phyloP scores from a whole-genome alignment of 2,888 invertebrate species.

The Drosophila anceps region DNA sequence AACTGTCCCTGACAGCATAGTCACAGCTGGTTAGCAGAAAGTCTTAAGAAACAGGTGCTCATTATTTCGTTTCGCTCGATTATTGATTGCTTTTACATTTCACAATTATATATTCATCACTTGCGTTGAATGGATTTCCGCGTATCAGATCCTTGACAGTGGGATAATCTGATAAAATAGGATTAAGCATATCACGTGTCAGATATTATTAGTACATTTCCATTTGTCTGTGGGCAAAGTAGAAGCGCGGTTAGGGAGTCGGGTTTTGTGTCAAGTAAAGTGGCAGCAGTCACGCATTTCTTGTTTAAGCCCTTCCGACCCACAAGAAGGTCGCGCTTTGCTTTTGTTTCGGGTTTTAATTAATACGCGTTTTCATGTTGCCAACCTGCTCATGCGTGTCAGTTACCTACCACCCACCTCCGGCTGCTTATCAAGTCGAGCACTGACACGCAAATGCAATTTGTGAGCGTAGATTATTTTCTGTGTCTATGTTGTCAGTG shows the following conservation, averaged over 20 bases:
- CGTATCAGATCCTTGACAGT: not conserved
- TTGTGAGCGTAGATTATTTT: conserved; percentile 64
- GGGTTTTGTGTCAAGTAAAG: conserved; percentile 30
- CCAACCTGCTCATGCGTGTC: conserved; percentile 56
- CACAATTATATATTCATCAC: conserved; percentile 16
- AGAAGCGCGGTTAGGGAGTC: not conserved
- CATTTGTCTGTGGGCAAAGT: conserved; percentile 37
- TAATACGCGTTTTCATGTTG: conserved; percentile 73
- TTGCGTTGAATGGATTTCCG: not conserved
- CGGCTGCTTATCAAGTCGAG: not conserved
- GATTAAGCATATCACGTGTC: conserved; percentile 66
- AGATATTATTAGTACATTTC: conserved; percentile 60
- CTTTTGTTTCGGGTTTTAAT: conserved; percentile 63
- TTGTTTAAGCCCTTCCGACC: conserved; percentile 25
- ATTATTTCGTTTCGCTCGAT: conserved; percentile 8
- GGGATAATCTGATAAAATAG: conserved; percentile 22
- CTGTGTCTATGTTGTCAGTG: conserved; percentile 39
- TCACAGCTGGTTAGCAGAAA: conserved; percentile 5
- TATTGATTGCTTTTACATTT: conserved; percentile 11
- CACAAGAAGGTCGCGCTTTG: conserved; percentile 26
- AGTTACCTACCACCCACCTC: not conserved
- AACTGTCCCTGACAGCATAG: conserved; percentile 23
- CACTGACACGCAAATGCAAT: conserved; percentile 75
- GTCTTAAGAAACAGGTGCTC: conserved; percentile 22
- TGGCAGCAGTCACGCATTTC: conserved; percentile 43